Evolutionary conservation across 2,888 invertebrate species (phyloP).

Genomic region (Drosophila dives): DNA sequence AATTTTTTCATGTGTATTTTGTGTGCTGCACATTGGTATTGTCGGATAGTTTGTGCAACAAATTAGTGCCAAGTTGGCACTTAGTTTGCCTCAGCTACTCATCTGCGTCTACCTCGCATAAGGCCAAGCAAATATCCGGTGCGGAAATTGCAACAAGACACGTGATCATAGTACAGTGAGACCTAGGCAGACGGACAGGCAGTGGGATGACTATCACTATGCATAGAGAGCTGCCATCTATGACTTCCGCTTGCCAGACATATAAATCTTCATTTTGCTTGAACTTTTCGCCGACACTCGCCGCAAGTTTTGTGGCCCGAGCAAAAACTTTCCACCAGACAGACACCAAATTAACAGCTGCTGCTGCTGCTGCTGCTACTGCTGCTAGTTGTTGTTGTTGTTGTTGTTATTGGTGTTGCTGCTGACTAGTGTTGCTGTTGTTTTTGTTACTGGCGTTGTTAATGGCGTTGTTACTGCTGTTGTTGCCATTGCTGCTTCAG

Average conservation of each 20-base stretch:
- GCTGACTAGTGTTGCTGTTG: background rate
- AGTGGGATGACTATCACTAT: conserved; percentile 45
- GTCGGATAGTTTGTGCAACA: conserved; percentile 69
- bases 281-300: conserved; percentile 65
- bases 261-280: conserved; percentile 78
- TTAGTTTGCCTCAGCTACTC: conserved; percentile 47
- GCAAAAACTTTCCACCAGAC: conserved; percentile 57
- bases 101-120: conserved; percentile 12
- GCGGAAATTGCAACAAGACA: conserved; percentile 78
- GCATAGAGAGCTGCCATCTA: conserved; percentile 50
- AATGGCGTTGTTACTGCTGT: conserved; percentile 5
- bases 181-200: background rate
- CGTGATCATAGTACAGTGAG: conserved; percentile 59
- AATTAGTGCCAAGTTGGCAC: conserved; percentile 74
- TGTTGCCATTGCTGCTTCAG: conserved; percentile 1
- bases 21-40: conserved; percentile 34
- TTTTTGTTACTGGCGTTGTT: background rate
- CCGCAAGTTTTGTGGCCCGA: conserved; percentile 53
- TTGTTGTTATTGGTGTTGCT: conserved; percentile 2
- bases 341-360: conserved; percentile 74
- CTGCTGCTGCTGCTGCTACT: conserved; percentile 21
- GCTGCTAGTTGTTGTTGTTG: conserved; percentile 11
- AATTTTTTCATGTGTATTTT: background rate
- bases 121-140: conserved; percentile 71
- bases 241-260: conserved; percentile 76